Conservation (phyloP, 53 echinoderm and acorn worm species). For the Apostichopus leukothele region DNA sequence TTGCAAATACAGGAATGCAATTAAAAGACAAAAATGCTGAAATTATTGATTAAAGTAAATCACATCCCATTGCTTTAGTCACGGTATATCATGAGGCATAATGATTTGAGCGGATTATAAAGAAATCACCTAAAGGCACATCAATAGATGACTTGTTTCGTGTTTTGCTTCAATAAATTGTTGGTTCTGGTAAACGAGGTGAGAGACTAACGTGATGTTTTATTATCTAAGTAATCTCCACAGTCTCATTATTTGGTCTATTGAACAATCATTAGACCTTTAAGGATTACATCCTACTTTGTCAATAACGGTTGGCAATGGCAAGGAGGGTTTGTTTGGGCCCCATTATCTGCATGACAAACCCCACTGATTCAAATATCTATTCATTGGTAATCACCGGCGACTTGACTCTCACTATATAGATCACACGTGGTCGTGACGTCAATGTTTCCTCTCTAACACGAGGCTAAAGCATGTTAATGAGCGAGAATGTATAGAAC, state of each 20-base stretch:
- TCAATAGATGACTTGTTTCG: background rate
- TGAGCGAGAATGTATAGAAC: no score
- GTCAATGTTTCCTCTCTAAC: no score
- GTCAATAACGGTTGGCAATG: no score
- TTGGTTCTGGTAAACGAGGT: background rate
- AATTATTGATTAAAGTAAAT: background rate
- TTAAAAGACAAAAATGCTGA: background rate
- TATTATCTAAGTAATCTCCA: background rate
- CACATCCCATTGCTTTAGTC: background rate
- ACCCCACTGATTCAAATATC: no score
- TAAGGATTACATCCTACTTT: no score
- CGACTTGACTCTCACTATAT: no score
- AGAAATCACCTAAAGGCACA: background rate
- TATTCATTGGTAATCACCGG: no score
- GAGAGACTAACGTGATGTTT: background rate
- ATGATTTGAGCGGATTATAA: background rate
- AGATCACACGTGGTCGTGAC: no score
- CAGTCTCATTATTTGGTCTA: background rate
- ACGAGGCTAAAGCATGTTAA: no score
- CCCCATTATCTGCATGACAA: no score
- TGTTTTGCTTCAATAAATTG: background rate
- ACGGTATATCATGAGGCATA: background rate
- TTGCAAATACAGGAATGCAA: background rate
- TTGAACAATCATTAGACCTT: no score
- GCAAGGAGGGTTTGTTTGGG: no score